phyloP scores from a whole-genome alignment of 37 sponge, comb jelly and placozoan species.

The Geodia barretti region DNA sequence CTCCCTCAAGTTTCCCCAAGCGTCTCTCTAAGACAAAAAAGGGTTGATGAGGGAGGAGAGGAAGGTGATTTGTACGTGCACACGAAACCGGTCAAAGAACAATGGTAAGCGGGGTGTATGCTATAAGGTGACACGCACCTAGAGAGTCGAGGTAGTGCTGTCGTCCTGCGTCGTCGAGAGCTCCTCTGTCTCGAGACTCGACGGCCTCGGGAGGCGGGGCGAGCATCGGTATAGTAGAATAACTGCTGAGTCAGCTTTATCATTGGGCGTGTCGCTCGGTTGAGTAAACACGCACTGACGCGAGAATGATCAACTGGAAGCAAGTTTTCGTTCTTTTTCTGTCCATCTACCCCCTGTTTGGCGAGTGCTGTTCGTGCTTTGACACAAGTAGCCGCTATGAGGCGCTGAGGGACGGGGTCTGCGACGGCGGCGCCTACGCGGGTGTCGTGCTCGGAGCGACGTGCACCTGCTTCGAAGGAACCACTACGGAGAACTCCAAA shows the following conservation, averaged over 20 bases:
- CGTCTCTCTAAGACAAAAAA: background rate
- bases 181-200: background rate
- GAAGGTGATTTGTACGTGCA: too few species aligned
- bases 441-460: background rate
- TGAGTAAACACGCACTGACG: background rate
- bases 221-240: background rate
- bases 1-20: constrained; percentile 4
- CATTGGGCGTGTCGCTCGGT: background rate
- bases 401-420: background rate
- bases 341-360: background rate
- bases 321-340: background rate
- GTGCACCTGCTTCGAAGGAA: background rate
- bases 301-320: too few species aligned
- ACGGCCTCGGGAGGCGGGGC: constrained; percentile 32
- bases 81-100: too few species aligned
- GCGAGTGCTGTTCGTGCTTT: background rate
- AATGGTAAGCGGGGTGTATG: background rate
- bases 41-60: too few species aligned
- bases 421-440: background rate
- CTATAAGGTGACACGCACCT: constrained; percentile 19
- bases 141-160: constrained; percentile 43
- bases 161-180: constrained; percentile 40
- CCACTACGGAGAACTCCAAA: too few species aligned
- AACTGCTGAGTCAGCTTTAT: background rate
- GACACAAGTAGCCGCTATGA: background rate